Base-by-base conservation (phyloP, 2,888 invertebrate genomes). In the Enchytraeus crypticus region DNA sequence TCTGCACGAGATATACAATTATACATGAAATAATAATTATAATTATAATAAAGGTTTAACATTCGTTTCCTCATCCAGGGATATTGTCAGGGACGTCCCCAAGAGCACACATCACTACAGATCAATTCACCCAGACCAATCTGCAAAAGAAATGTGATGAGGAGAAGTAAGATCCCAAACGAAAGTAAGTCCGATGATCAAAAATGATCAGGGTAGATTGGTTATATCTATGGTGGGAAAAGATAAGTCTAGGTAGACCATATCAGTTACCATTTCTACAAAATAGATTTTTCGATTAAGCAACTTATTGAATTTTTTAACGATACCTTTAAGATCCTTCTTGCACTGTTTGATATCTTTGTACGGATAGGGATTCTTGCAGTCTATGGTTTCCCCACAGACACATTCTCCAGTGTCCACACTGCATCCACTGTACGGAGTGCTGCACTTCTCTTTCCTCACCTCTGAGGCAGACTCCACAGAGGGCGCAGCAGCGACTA, bases 341-440 rank as follows among this genome's bases (percentile, higher is more conserved):
- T 11, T 27, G 47, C 57, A 57, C 47, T 57, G 46, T 5, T 57
- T 27, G 11, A 46, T 45, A 33, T 47, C 47, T 47, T 57, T 46
- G 57, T 57, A 57, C 21, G 57, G 57, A 33, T 32, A 57, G 11
- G 57, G 57, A 23, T 57, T 57, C 46, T 57, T n/a, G n/a, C 57
- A 57, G 32, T 29, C 47, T 14, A 46, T 21, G 0, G 27, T 23
- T 26, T 47, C 18, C 18, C 47, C 32, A 23, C 57, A 57, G 46
- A 23, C 26, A 32, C 57, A 57, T 32, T 3, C 11, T 18, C 57
- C 57, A 26, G 43, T 43, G 32, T 57, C 43, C 18, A 57, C 26
- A 26, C 43, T 46, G 57, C 57, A 57, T 29, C 57, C 57, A 14
- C 45, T 45, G 32, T 29, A 57, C 11, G 26, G 30, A 2, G n/a